Evolutionary conservation across 2,888 invertebrate species (phyloP), one percentile per base, ranked within the genome.

Genomic region (Hoplodrina ambigua): DNA sequence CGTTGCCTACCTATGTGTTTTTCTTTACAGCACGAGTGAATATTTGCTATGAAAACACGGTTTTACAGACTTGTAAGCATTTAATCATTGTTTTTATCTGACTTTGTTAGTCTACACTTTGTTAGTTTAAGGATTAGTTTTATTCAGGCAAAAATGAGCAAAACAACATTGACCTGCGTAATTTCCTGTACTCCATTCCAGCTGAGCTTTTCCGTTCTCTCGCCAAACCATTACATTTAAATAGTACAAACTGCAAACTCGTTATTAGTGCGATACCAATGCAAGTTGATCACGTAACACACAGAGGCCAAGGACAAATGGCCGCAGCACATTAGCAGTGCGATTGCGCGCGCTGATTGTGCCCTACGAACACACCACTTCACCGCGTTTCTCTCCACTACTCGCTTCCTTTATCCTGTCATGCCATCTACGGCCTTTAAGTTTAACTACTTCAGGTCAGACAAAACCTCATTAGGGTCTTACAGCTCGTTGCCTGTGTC

Each of bases 261-360:
- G 44, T 72, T 69, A 64, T 67, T 67, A 75, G 63, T 69, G 64
- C 77, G 74, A 81, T 85, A 76, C 61, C 69, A 83, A 68, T 74
- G 70, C 79, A 78, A 77, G 69, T 78, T 86, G 85, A 83, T 79
- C 81, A 66, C 81, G 84, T 84, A 84, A 82, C 71, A 88, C 44
- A 69, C 86, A 86, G 84, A 85, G 87, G 88, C 87, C 91, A 91
- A 92, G 91, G 92, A 90, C 90, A 89, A 84, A 84, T 78, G 85
- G 85, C 76, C 82, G 84, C 75, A 78, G 84, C 79, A 86, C 83
- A 89, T 90, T 88, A 86, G 86, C 84, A 79, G 62, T 78, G 68
- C 69, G 89, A 90, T 91, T 83, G 83, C 78, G 83, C 75, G 71
- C 74, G 73, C 77, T 83, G 90, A 91, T 88, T 88, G 78, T 78